A percentile compares a stretch with the other conserved stretches of the same genome.
Conservation (phyloP, 2,888 invertebrate genomes). For the Teleiodes luculella region DNA sequence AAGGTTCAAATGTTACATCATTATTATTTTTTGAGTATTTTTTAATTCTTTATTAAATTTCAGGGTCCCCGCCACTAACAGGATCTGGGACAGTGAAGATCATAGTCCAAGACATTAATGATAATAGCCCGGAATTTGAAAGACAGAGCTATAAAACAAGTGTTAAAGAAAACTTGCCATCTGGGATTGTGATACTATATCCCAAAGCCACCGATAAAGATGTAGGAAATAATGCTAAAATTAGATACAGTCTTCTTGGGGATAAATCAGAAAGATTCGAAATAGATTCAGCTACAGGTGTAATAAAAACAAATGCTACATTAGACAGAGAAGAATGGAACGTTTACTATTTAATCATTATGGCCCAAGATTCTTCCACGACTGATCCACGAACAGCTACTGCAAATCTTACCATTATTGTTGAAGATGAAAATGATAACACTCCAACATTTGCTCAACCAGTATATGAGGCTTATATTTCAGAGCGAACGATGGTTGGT, state of each 20-base stretch:
- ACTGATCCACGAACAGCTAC: slow-evolving; percentile 90
- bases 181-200: slow-evolving; percentile 86
- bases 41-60: no score
- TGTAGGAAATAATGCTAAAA: slow-evolving; percentile 90
- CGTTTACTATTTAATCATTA: slow-evolving; percentile 87
- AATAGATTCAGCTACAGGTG: slow-evolving; percentile 88
- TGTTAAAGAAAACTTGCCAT: slow-evolving; percentile 89
- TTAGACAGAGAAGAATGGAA: slow-evolving; percentile 89
- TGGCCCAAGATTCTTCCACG: slow-evolving; percentile 93
- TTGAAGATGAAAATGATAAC: slow-evolving; percentile 92
- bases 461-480: slow-evolving; percentile 88
- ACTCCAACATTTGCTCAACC: slow-evolving; percentile 86
- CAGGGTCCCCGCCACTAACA: slow-evolving; percentile 94
- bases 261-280: slow-evolving; percentile 89
- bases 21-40: no score
- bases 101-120: slow-evolving; percentile 95
- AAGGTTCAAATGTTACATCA: no score
- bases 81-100: slow-evolving; percentile 95
- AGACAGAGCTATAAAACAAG: slow-evolving; percentile 87
- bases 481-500: slow-evolving; percentile 87
- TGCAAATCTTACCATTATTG: slow-evolving; percentile 88
- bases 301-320: slow-evolving; percentile 84
- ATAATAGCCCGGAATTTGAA: slow-evolving; percentile 93
- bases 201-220: slow-evolving; percentile 91
- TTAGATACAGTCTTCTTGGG: slow-evolving; percentile 90